Evolutionary conservation across 2,797 vertebrate species (phyloP), one percentile per base, ranked within the genome.

Genomic region (Moxostoma hubbsi): DNA sequence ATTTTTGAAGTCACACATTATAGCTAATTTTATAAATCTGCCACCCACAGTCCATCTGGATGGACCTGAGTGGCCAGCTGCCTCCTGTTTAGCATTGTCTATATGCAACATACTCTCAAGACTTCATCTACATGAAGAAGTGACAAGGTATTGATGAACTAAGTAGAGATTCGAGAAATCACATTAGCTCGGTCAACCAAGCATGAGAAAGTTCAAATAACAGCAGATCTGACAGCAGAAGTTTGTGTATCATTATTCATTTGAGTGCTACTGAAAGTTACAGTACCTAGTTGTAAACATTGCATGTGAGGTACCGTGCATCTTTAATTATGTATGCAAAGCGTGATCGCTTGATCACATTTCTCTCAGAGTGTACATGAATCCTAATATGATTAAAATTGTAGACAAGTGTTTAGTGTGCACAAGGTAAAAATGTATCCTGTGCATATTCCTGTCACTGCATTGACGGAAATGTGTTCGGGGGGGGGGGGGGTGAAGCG

Each of bases 11-110:
- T 85, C 87, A 82, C 89, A 88, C 85, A 82, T 90, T 85, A 82
- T 82, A 91, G 90, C 86, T 91, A 89, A 80, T 89, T 86, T 79
- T 89, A 86, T 83, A 86, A 70, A 79, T 85, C 89, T 84, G 87
- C 93, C 86, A 75, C 82, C 87, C 92, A 92, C 91, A 87, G 87
- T 89, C 92, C 91, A 89, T 93, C 91, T 93, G 92, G 86, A 87
- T 87, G 84, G 84, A 85, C 88, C 58, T 85, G 82, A 85, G 87
- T 79, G 77, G 85, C 83, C 86, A 87, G 87, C 84, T 86, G 85
- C 85, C 73, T 85, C 72, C 64, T 68, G 74, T 36, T 78, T 82
- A 75, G 78, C 81, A 82, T 78, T 73, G 61, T 79, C 64, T 83
- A 69, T 71, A 65, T 81, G 70, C 63, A 61, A 71, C 73, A 83